Conservation (phyloP, 2,888 invertebrate species). For the Lasioglossum leucozonium region DNA sequence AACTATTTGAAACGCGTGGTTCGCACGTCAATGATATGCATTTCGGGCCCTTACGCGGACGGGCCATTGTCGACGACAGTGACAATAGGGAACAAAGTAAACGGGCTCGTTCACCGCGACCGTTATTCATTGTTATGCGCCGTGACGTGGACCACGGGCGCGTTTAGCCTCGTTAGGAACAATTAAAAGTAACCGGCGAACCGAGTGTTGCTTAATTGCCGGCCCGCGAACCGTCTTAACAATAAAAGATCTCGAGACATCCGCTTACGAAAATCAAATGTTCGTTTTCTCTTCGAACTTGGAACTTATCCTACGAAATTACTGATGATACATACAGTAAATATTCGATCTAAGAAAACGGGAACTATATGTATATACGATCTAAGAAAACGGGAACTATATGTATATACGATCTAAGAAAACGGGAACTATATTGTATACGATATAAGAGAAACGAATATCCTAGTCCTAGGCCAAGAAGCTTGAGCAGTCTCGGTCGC, state of each 20-base stretch:
- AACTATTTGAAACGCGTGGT: constrained; percentile 23
- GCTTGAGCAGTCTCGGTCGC: too few relatives aligned
- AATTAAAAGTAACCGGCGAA: constrained; percentile 77
- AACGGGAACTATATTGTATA: too few relatives aligned
- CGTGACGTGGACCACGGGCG: constrained; percentile 62
- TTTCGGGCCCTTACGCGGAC: constrained; percentile 44
- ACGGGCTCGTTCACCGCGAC: constrained; percentile 62
- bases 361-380: too few relatives aligned
- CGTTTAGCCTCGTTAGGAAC: constrained; percentile 75
- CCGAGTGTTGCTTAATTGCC: constrained; percentile 76
- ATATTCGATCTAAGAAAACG: too few relatives aligned
- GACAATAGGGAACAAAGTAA: constrained; percentile 63
- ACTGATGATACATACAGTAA: neutral
- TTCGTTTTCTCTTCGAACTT: neutral
- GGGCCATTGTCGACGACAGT: constrained; percentile 44
- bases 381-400: too few relatives aligned
- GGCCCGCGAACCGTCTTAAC: constrained; percentile 35
- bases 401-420: too few relatives aligned
- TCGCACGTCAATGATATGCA: constrained; percentile 45
- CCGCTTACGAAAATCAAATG: constrained; percentile 12
- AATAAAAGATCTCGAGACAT: constrained; percentile 8
- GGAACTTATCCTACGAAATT: neutral
- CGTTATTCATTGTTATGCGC: constrained; percentile 75
- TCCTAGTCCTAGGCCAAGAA: too few relatives aligned
- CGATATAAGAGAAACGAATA: too few relatives aligned